Conservation (phyloP, 1,140 invertebrate species). For the Drosophila rufa region DNA sequence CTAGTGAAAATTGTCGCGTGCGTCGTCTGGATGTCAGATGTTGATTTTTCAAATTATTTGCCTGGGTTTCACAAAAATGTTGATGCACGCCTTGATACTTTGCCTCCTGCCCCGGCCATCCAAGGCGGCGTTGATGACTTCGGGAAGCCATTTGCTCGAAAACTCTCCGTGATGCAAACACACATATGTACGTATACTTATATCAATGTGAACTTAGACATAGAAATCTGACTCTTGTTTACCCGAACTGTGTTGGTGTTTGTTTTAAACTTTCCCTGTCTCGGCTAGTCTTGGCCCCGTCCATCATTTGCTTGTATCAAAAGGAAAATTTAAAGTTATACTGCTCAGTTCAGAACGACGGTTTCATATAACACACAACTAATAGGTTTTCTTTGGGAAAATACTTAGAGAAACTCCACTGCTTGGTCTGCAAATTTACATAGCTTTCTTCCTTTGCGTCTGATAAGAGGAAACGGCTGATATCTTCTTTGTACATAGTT, state of each 20-base stretch:
- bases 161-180: constrained; percentile 16
- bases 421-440: constrained; percentile 49
- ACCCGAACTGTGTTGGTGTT: constrained; percentile 57
- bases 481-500: constrained; percentile 39
- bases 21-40: constrained; percentile 60
- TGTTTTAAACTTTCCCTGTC: constrained; percentile 70
- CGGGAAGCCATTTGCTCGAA: constrained; percentile 41
- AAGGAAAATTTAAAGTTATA: constrained; percentile 65
- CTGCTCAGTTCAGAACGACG: constrained; percentile 40
- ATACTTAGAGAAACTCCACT: constrained; percentile 53
- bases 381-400: constrained; percentile 75
- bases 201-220: constrained; percentile 3
- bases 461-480: neutral
- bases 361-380: constrained; percentile 70
- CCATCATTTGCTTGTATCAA: constrained; percentile 9
- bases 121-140: constrained; percentile 61
- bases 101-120: neutral
- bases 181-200: neutral
- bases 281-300: constrained; percentile 33
- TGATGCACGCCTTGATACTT: constrained; percentile 49
- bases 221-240: constrained; percentile 27
- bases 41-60: constrained; percentile 81
- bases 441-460: constrained; percentile 13
- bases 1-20: constrained; percentile 65
- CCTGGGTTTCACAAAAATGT: constrained; percentile 65